Evolutionary conservation across 1,140 invertebrate species (phyloP).

Genomic region (Chelonus insularis): DNA sequence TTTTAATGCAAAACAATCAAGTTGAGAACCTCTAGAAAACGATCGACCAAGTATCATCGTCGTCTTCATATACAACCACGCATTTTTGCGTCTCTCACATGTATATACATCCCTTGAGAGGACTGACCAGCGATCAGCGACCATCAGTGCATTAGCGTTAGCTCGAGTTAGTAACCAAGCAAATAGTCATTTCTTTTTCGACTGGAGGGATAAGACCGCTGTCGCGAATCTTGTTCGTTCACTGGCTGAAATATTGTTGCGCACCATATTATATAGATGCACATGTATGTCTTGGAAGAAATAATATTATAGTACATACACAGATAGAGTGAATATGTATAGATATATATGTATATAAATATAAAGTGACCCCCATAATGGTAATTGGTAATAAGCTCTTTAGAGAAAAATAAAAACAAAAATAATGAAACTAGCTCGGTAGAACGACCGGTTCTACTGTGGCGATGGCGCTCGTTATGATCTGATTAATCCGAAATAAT

Average conservation of each 20-base stretch:
- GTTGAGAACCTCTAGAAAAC: constrained; percentile 38
- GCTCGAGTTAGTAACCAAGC: constrained; percentile 38
- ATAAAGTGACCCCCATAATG: too few relatives aligned
- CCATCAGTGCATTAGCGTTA: constrained; percentile 40
- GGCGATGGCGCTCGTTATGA: constrained; percentile 37
- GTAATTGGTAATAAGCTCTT: too few relatives aligned
- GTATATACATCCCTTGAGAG: not conserved
- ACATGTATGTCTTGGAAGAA: too few relatives aligned
- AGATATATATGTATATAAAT: too few relatives aligned
- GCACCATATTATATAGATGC: constrained; percentile 34
- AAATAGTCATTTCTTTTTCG: constrained; percentile 42
- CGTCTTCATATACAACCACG: constrained; percentile 20
- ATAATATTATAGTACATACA: too few relatives aligned
- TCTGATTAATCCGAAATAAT: constrained; percentile 47
- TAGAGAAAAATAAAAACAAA: too few relatives aligned
- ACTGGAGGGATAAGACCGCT: constrained; percentile 22
- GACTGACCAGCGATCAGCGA: not conserved
- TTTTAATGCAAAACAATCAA: not conserved
- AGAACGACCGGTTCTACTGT: constrained; percentile 8
- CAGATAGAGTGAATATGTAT: too few relatives aligned
- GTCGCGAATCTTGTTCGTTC: constrained; percentile 44
- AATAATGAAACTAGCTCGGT: not conserved
- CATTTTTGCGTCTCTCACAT: constrained; percentile 5
- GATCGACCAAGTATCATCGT: constrained; percentile 26
- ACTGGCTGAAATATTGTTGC: constrained; percentile 45